Conservation (phyloP, 2,113 vertebrate genomes). For the Tenebrosternarchus preto region DNA sequence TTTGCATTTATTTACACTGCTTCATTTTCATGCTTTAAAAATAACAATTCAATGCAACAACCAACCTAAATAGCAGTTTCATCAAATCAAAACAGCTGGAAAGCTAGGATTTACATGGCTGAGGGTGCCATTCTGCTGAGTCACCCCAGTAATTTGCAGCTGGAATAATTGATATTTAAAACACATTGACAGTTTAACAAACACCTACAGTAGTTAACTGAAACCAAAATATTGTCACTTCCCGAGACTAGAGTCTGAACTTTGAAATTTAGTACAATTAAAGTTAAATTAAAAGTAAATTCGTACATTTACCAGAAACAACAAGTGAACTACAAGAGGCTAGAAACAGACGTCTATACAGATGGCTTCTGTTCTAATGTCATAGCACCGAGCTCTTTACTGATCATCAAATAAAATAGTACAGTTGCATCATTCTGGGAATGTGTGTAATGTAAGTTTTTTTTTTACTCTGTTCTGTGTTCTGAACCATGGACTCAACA, state of each 20-base stretch:
- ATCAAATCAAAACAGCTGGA: background rate
- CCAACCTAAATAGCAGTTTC: background rate
- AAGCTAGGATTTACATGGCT: background rate
- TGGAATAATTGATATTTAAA: background rate
- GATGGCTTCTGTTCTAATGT: slow-evolving; percentile 44
- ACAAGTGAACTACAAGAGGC: slow-evolving; percentile 21
- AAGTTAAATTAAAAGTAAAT: background rate
- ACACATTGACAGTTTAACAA: slow-evolving; percentile 20
- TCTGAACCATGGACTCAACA: slow-evolving; percentile 26
- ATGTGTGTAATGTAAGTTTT: slow-evolving; percentile 30
- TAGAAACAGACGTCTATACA: slow-evolving; percentile 24
- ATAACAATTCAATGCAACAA: slow-evolving; percentile 1
- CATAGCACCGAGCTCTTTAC: slow-evolving; percentile 34
- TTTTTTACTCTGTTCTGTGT: slow-evolving; percentile 13
- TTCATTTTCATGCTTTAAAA: slow-evolving; percentile 21
- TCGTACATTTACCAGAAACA: background rate
- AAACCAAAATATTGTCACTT: slow-evolving; percentile 24
- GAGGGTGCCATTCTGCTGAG: too few relatives aligned
- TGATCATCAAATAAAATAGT: slow-evolving; percentile 8
- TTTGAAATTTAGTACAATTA: background rate
- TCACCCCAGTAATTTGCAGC: slow-evolving; percentile 14
- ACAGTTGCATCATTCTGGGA: background rate
- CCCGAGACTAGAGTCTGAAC: slow-evolving; percentile 17
- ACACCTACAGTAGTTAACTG: slow-evolving; percentile 4
- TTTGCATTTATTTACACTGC: background rate